Conservation (phyloP, 2,888 invertebrate genomes). For the Aquatica leii region DNA sequence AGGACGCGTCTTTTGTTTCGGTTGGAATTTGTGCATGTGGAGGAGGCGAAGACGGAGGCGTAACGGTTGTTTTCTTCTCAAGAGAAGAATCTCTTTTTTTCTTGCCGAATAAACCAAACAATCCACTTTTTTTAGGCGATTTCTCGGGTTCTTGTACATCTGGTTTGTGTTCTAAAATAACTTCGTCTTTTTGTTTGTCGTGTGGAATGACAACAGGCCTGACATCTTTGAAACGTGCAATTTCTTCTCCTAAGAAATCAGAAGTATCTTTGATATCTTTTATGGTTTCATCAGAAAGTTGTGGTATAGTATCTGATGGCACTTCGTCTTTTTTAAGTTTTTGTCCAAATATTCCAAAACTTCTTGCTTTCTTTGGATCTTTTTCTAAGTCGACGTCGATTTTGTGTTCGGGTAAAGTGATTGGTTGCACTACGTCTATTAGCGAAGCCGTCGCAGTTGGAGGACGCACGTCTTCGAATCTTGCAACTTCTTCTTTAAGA, state of each 20-base stretch:
- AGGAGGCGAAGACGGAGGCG: not conserved
- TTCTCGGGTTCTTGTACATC: not conserved
- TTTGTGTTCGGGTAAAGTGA: not conserved
- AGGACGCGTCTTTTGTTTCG: slow-evolving; percentile 17
- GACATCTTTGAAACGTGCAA: slow-evolving; percentile 40
- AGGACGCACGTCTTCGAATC: slow-evolving; percentile 39
- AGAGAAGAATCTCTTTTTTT: not conserved
- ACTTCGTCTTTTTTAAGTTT: slow-evolving; percentile 11
- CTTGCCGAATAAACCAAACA: not conserved
- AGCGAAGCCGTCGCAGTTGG: not conserved
- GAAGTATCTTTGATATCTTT: slow-evolving; percentile 22
- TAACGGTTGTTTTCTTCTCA: not conserved
- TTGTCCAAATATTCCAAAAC: slow-evolving; percentile 8
- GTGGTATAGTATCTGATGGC: slow-evolving; percentile 21
- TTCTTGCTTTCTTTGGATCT: slow-evolving; percentile 2
- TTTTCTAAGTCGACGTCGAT: not conserved
- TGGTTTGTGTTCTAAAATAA: not conserved
- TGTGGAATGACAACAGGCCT: slow-evolving; percentile 8
- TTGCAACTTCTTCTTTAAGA: slow-evolving; percentile 41
- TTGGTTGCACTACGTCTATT: not conserved
- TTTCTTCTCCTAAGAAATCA: slow-evolving; percentile 38
- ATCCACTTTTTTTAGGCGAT: slow-evolving; percentile 1
- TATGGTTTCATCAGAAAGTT: slow-evolving; percentile 19
- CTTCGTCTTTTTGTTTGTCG: not conserved
- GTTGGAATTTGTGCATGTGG: not conserved